These are phyloP conservation scores for Trypoxylus dichotomus DNA, from an alignment of 1,140 invertebrate genomes.

Conservation along the genomic window DNA sequence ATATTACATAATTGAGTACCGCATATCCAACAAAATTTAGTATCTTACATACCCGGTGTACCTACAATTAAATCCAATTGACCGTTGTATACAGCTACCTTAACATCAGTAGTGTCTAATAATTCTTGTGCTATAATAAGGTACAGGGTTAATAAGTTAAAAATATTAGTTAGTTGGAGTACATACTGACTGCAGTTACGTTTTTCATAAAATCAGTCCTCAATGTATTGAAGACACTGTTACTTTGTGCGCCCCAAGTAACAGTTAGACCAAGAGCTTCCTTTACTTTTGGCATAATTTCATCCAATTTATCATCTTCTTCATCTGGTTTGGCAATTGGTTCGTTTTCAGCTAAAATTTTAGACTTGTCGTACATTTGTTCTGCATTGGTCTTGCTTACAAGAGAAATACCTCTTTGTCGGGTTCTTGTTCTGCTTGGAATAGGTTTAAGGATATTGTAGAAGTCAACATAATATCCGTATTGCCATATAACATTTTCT, in stretches of 20 bases:
- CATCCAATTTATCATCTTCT: constrained; percentile 52
- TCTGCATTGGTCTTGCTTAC: background rate
- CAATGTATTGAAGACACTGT: constrained; percentile 65
- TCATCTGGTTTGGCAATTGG: constrained; percentile 37
- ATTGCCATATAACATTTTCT: constrained; percentile 60
- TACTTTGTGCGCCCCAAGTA: constrained; percentile 69
- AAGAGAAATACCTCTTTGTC: background rate
- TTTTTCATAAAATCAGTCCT: constrained; percentile 83
- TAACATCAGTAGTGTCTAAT: constrained; percentile 69
- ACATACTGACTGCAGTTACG: constrained; percentile 66
- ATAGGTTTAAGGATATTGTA: constrained; percentile 75
- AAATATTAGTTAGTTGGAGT: background rate
- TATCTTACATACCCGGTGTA: constrained; percentile 60
- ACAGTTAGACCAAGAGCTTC: constrained; percentile 62
- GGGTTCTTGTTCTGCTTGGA: constrained; percentile 7
- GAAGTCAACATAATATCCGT: constrained; percentile 71
- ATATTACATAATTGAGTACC: background rate
- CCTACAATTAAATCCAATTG: constrained; percentile 73
- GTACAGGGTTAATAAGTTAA: background rate
- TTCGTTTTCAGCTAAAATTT: background rate
- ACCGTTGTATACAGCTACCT: constrained; percentile 71
- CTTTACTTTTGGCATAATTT: constrained; percentile 72
- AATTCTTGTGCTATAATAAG: constrained; percentile 61
- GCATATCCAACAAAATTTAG: background rate
- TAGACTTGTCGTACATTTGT: background rate